Conservation (phyloP, 2,888 invertebrate genomes). For the Bibio marci region DNA sequence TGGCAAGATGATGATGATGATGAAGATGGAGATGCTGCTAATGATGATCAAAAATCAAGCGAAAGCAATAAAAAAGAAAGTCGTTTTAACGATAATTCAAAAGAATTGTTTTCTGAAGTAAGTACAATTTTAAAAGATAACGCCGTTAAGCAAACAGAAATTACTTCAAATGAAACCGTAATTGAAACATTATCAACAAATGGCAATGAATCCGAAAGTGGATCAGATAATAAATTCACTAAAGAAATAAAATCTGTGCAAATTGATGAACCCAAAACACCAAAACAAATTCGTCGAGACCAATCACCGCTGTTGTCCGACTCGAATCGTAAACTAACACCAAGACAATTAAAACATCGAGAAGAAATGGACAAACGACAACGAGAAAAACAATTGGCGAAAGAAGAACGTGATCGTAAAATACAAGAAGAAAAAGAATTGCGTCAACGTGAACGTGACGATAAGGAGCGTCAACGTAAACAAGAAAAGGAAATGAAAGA, state of each 20-base stretch:
- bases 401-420: constrained; percentile 29
- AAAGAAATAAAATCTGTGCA: no score
- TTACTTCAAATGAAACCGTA: no score
- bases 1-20: neutral
- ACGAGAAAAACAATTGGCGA: constrained; percentile 2
- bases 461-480: constrained; percentile 31
- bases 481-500: constrained; percentile 34
- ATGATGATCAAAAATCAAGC: neutral
- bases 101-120: no score
- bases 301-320: neutral
- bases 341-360: constrained; percentile 1
- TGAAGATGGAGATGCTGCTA: neutral
- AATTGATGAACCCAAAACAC: neutral
- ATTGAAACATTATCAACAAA: no score
- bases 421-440: constrained; percentile 33
- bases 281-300: neutral
- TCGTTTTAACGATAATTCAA: no score
- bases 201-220: neutral
- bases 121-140: no score
- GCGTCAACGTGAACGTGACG: constrained; percentile 29
- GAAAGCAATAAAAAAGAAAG: neutral
- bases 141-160: no score
- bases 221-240: neutral
- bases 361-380: constrained; percentile 1
- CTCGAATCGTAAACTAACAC: constrained; percentile 1